Evolutionary conservation across 1,140 invertebrate genomes (phyloP).

Genomic region (Drosophila paulistorum): DNA sequence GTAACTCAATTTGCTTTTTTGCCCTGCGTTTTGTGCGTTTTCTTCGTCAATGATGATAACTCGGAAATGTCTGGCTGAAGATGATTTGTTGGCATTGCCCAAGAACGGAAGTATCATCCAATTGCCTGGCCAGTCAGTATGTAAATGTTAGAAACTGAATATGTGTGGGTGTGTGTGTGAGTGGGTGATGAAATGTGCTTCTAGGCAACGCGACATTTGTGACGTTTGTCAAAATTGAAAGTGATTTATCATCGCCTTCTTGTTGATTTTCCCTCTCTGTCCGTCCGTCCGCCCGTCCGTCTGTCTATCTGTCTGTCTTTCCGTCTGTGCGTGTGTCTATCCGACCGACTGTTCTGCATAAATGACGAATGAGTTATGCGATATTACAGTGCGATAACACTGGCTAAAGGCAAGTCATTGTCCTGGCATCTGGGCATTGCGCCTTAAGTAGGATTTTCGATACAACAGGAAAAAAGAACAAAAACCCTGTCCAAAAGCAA

Average conservation of each 20-base stretch:
- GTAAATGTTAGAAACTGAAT: constrained; percentile 34
- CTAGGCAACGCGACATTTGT: constrained; percentile 61
- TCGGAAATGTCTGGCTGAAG: constrained; percentile 44
- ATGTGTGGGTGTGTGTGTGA: constrained; percentile 20
- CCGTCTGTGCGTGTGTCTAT: not conserved
- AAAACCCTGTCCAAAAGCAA: constrained; percentile 56
- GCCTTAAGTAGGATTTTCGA: constrained; percentile 35
- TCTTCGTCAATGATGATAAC: constrained; percentile 43
- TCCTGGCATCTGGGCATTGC: not conserved
- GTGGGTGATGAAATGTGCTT: constrained; percentile 62
- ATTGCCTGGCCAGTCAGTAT: constrained; percentile 50
- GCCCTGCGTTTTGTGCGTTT: constrained; percentile 13
- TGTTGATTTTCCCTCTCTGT: constrained; percentile 34
- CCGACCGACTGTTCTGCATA: constrained; percentile 6
- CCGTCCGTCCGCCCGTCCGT: not conserved
- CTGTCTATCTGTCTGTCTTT: not conserved
- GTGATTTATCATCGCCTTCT: constrained; percentile 66
- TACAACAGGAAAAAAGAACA: constrained; percentile 23
- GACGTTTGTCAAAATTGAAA: constrained; percentile 80
- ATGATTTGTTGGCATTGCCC: constrained; percentile 46
- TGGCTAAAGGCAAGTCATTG: constrained; percentile 13
- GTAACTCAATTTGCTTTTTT: constrained; percentile 48
- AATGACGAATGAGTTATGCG: constrained; percentile 73
- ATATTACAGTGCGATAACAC: constrained; percentile 54
- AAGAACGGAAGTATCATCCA: constrained; percentile 40